These are phyloP conservation scores for Ornithorhynchus anatinus DNA, from an alignment of 2,113 vertebrate species.

Conservation along the genomic window DNA sequence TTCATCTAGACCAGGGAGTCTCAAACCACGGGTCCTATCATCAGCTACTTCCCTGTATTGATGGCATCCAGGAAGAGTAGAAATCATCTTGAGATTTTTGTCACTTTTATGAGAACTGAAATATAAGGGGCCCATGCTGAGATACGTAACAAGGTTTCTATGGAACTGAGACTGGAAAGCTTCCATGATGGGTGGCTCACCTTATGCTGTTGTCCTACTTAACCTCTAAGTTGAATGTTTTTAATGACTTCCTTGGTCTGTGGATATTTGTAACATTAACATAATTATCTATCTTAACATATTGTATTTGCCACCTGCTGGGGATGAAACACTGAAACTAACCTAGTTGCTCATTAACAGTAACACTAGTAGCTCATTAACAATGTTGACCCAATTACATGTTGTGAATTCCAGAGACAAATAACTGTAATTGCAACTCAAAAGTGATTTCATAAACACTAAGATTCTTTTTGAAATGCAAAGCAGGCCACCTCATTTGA, in stretches of 20 bases:
- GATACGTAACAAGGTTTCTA: neutral
- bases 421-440: constrained; percentile 67
- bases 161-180: neutral
- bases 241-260: constrained; percentile 58
- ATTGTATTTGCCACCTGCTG: constrained; percentile 63
- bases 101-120: neutral
- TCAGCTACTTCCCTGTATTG: too few species aligned
- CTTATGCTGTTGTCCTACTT: constrained; percentile 21
- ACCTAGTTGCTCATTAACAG: constrained; percentile 60
- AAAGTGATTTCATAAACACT: constrained; percentile 63
- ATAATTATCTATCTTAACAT: constrained; percentile 65
- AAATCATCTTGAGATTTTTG: neutral
- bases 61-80: too few species aligned
- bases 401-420: constrained; percentile 64
- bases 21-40: too few species aligned
- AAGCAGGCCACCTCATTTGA: constrained; percentile 44
- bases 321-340: constrained; percentile 38
- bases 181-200: neutral
- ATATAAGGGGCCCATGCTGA: neutral
- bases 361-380: constrained; percentile 64
- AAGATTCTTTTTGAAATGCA: constrained; percentile 58
- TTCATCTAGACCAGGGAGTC: too few species aligned
- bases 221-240: constrained; percentile 58
- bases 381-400: constrained; percentile 67
- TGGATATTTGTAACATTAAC: constrained; percentile 62